A percentile compares a stretch with the other conserved stretches of the same genome.
Evolutionary conservation across 2,797 vertebrate species (phyloP).

Genomic region (Micropoecilia bifurca): DNA sequence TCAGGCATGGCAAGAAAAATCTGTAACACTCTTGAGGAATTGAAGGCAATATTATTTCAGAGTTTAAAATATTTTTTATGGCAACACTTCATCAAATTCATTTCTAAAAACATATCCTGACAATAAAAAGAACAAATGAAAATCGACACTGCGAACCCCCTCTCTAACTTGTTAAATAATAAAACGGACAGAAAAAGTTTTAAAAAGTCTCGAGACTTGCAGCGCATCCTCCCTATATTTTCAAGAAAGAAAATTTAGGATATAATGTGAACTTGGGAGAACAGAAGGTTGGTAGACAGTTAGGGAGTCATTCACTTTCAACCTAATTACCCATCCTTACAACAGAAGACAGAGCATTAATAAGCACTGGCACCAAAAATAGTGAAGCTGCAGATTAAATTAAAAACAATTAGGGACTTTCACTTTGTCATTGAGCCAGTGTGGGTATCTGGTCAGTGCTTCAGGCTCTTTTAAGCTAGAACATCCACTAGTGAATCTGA

Average conservation of each 20-base stretch:
- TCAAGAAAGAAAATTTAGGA: slow-evolving; percentile 47
- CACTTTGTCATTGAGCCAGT: slow-evolving; percentile 72
- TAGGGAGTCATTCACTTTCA: slow-evolving; percentile 81
- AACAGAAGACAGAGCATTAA: slow-evolving; percentile 80
- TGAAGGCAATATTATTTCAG: background rate
- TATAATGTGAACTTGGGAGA: slow-evolving; percentile 76
- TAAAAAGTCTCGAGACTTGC: slow-evolving; percentile 13
- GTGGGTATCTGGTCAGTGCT: slow-evolving; percentile 75
- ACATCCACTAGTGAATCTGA: slow-evolving; percentile 55
- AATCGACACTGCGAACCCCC: background rate
- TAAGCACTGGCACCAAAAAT: slow-evolving; percentile 80
- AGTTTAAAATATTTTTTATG: background rate
- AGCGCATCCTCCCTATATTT: slow-evolving; percentile 50
- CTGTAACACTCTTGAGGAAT: background rate
- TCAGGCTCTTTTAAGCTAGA: slow-evolving; percentile 66
- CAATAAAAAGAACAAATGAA: background rate
- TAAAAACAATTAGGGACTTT: slow-evolving; percentile 78
- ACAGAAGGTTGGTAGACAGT: slow-evolving; percentile 84
- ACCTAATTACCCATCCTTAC: slow-evolving; percentile 83
- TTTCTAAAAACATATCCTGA: background rate
- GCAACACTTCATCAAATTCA: background rate
- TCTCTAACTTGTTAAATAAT: background rate
- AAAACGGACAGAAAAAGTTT: background rate
- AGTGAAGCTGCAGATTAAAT: slow-evolving; percentile 78
- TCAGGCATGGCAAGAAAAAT: background rate